Evolutionary conservation across 2,888 invertebrate species (phyloP), one percentile per base, ranked within the genome.

Genomic region (Heteromyza rotundicornis): DNA sequence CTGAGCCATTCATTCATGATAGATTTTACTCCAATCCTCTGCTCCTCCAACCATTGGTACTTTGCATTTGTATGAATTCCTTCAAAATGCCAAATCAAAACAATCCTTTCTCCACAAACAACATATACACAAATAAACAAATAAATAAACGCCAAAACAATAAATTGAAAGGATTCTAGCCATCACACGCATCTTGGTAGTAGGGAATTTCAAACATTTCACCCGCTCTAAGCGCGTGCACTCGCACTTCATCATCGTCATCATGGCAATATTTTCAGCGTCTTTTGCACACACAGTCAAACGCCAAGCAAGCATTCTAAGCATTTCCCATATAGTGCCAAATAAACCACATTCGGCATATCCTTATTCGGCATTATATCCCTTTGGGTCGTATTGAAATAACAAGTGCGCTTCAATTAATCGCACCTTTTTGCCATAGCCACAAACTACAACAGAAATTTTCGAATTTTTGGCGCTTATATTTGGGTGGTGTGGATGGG

Each of bases 361-460:
- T 40, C 40, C 40, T 40, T n/a, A 40, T n/a, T 3, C 40, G n/a
- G 3, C n/a, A n/a, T 14, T n/a, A 40, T 40, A 40, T n/a, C 16
- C 40, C 12, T 40, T 40, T 40, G 32, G 32, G 7, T 40, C n/a
- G 40, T 40, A 40, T 40, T 40, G 10, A 8, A 40, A 40, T 40
- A 40, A 40, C 40, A 40, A 40, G 40, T 40, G 40, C 40, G 40
- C 40, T 40, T 40, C 40, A 40, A 40, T 40, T 40, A 40, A 40
- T 40, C 16, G 40, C n/a, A n/a, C n/a, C n/a, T n/a, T n/a, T n/a
- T n/a, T n/a, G n/a, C n/a, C n/a, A n/a, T n/a, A n/a, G n/a, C n/a
- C n/a, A n/a, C n/a, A n/a, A n/a, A n/a, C n/a, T n/a, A n/a, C n/a
- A n/a, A n/a, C n/a, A n/a, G n/a, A n/a, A n/a, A n/a, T n/a, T n/a